These are phyloP conservation scores for Gyps fulvus DNA, from an alignment of 2,113 vertebrate species.

Conservation along the genomic window DNA sequence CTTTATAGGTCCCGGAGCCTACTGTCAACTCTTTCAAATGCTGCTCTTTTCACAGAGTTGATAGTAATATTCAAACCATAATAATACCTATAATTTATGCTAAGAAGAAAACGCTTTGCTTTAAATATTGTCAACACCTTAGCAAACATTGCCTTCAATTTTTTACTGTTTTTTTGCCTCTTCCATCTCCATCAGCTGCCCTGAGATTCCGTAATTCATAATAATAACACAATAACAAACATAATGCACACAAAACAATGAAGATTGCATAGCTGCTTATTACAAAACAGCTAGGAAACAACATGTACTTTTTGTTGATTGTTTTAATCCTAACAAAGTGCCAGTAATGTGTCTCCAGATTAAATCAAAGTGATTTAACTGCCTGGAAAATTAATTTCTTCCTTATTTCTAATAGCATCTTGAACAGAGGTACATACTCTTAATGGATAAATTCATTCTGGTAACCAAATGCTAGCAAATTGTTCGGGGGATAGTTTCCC, in stretches of 20 bases:
- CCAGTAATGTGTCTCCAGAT: not conserved
- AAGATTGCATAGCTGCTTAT: not conserved
- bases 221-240: not conserved
- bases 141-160: not conserved
- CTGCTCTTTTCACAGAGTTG: not conserved
- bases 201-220: not conserved
- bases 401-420: not conserved
- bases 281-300: not conserved
- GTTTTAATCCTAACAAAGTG: not conserved
- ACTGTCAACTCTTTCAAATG: not conserved
- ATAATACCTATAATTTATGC: not conserved
- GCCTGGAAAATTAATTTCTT: conserved; percentile 23
- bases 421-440: not conserved
- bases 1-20: not conserved
- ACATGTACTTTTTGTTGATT: not conserved
- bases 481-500: not conserved
- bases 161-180: not conserved
- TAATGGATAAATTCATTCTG: not conserved
- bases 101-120: not conserved
- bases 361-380: conserved; percentile 27
- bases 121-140: not conserved
- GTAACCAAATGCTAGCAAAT: not conserved
- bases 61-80: not conserved
- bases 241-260: not conserved
- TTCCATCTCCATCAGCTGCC: not conserved